Evolutionary conservation across 2,888 invertebrate species (phyloP), one percentile per base, ranked within the genome.

Genomic region (Caenorhabditis zanzibari): DNA sequence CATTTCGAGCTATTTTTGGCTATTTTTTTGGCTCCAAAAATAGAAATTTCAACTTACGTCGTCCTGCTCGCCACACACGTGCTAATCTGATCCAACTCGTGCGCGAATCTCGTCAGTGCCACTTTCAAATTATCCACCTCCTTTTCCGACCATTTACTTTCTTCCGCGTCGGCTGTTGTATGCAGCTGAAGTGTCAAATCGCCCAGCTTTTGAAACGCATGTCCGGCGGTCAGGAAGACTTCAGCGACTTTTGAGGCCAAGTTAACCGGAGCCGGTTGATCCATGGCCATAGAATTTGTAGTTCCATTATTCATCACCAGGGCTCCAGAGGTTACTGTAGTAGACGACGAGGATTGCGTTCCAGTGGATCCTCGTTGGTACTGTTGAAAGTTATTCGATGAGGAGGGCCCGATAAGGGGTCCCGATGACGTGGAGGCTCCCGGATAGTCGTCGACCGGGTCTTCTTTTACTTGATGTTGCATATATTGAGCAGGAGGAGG

Each of bases 171-270:
- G 4, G 85, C 76, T 19, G 79, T 82, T 4, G 85, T 76, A 52
- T 90, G 88, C 58, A 91, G 69, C 61, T 90, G 88, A 9, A 91
- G 77, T 1, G 91, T 90, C 22, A 91, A 74, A 68, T 91, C 91
- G 19, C 91, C 90, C 16, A 91, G 75, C 71, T 89, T 88, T 59
- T 91, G 91, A 74, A 91, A 91, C 12, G 91, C 90, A 61, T 89
- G 88, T 6, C 91, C 90, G 19, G 91, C 91, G 0, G 91, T 90
- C 14, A 90, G 85, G 68, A 91, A 91, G 9, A 91, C 88, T 79
- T 91, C 91, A 0, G 90, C 90, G 9, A 90, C 88, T 58, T 88
- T 88, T 12, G 84, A 80, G 9, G 88, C 88, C 28, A 85, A 49
- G 26, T 88, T 88, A 1, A 85, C 82, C 0, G 88, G 88, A 24